Base-by-base conservation (phyloP, 2,888 invertebrate species). In the Nymphalis urticae region DNA sequence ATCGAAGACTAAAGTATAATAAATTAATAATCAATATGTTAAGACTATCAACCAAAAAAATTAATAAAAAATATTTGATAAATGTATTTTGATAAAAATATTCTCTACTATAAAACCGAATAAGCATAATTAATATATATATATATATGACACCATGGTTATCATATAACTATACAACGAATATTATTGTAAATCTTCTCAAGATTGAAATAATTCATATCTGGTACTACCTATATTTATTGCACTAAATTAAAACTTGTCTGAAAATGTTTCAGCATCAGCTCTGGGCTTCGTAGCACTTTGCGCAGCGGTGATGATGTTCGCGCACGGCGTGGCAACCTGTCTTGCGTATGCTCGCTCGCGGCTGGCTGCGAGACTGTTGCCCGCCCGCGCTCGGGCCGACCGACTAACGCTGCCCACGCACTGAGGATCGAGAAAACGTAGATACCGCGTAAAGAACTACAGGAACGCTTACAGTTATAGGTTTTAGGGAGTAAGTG, bases 211-310 rank as follows among this genome's bases (percentile, higher is more conserved):
- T 32, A 32, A 32, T 32, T 32, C 6, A 32, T 32, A 32, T 6
- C 8, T 32, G 6, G 6, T 32, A 32, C 6, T 32, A 32, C 6
- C 6, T 32, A 1, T 8, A 32, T 3, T 32, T 32, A 8, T 32
- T 10, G 36, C 21, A n/a, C n/a, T 32, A 54, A 32, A 54, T 16
- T 21, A 7, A 16, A 2, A 50, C 48, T 21, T 32, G 27, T 32
- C 27, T 32, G 27, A 2, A 24, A 47, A 48, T 21, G 6, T 78
- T 77, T 2, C 82, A 92, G 92, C 85, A 0, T 79, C 85, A 47
- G 92, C 92, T 1, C 80, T 92, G 10, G 91, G 88, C 4, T 92
- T 92, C 79, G 92, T 92, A 17, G 84, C 89, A 0, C 78, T 92
- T 1, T 91, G 92, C 71, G 92, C 92, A 0, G 82, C 85, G 47